Conservation (phyloP, 2,888 invertebrate species). For the Acrobasis suavella region DNA sequence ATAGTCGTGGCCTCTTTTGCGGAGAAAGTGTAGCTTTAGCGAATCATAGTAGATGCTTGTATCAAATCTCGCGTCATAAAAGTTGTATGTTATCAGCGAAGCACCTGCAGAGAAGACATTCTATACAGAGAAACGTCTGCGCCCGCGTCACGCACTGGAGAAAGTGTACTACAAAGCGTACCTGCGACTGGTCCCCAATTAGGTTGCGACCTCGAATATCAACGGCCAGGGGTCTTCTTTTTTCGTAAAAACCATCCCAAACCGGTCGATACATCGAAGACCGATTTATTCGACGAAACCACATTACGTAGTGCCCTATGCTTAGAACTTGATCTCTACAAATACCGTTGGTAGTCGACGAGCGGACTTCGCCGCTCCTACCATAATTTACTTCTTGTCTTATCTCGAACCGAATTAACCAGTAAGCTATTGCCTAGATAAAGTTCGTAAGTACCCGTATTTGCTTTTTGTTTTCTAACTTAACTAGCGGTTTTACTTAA, state of each 20-base stretch:
- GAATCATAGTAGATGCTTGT: conserved; percentile 42
- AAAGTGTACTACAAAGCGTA: conserved; percentile 78
- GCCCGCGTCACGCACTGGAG: conserved; percentile 72
- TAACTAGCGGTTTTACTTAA: conserved; percentile 7
- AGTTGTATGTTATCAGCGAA: conserved; percentile 46
- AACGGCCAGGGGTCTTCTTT: conserved; percentile 63
- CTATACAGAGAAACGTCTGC: conserved; percentile 63
- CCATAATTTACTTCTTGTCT: conserved; percentile 31
- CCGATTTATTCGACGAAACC: conserved; percentile 29
- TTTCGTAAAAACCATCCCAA: conserved; percentile 45
- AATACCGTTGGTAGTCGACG: conserved; percentile 22
- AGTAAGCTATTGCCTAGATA: conserved; percentile 26
- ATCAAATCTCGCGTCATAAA: conserved; percentile 44
- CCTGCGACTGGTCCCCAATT: conserved; percentile 75
- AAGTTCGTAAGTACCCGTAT: conserved; percentile 9
- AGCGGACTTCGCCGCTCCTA: conserved; percentile 20
- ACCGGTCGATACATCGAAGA: conserved; percentile 45
- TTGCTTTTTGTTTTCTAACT: conserved; percentile 23
- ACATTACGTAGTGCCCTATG: conserved; percentile 21
- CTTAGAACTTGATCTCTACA: conserved; percentile 23
- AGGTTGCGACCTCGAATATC: conserved; percentile 77
- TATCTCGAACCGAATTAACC: conserved; percentile 29
- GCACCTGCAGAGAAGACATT: conserved; percentile 48
- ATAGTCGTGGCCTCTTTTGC: conserved; percentile 42
- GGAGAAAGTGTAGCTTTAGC: conserved; percentile 55